Evolutionary conservation across 2,113 vertebrate genomes (phyloP), one percentile per base, ranked within the genome.

Genomic region (Etheostoma cragini): DNA sequence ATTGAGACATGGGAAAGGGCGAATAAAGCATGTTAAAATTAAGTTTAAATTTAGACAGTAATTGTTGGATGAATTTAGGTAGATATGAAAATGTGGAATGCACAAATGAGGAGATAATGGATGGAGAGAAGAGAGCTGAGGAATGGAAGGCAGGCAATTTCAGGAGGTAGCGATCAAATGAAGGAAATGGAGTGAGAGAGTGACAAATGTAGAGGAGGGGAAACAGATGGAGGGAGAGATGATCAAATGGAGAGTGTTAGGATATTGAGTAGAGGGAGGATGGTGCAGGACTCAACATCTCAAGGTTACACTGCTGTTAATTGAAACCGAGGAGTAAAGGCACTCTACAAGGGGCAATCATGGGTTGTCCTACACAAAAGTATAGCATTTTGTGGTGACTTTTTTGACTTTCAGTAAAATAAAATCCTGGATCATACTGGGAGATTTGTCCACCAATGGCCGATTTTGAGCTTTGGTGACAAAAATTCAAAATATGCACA

Each of bases 71-170:
- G 62, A 78, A 52, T 68, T 64, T 13, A 77, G 49, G 70, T 8
- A 35, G 53, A 72, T 78, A 71, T 45, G 71, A 57, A 56, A 52
- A 42, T 78, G 11, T 53, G 58, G 58, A 76, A 77, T 76, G 68
- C 35, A 64, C 38, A 86, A 80, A 84, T 58, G 73, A 80, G 76
- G 42, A 56, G 30, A 26, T 73, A 63, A 72, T 82, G 65, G 69
- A 82, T 42, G 64, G 61, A 70, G 61, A 70, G 47, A 72, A 35
- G 67, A 12, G 21, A 75, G 58, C 11, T 0, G 66, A 33, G 57
- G 42, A 75, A 72, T 52, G 76, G 58, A 76, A 50, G 53, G 67
- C 46, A 72, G 68, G 65, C 5, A 63, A 80, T 66, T 64, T 62
- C 13, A 30, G 63, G 76, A 61, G 50, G 24, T 58, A 26, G 45